Evolutionary conservation across 2,888 invertebrate genomes (phyloP).

Genomic region (Fragum sueziense): DNA sequence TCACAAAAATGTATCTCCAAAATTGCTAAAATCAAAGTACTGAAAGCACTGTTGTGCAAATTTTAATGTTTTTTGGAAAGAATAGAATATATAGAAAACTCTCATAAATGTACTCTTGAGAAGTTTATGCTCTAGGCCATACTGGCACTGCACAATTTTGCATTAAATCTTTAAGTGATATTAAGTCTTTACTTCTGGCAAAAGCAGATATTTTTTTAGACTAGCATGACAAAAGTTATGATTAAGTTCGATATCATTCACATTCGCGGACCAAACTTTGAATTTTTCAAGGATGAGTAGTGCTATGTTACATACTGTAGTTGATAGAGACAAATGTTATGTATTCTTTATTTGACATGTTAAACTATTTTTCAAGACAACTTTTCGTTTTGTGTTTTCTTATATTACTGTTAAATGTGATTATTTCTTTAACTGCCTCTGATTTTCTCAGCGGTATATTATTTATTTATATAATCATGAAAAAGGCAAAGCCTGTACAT

Average conservation of each 20-base stretch:
- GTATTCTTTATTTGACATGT: constrained; percentile 19
- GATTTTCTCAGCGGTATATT: constrained; percentile 7
- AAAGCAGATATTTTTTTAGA: no score
- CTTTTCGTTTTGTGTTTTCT: constrained; percentile 30
- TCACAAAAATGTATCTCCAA: no score
- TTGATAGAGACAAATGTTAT: not conserved
- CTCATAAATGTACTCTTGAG: no score
- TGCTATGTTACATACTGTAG: constrained; percentile 10
- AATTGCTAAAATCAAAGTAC: no score
- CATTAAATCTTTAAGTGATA: no score
- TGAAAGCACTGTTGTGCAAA: no score
- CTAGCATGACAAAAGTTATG: no score
- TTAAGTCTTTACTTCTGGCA: no score
- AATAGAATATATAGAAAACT: no score
- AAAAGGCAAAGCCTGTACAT: constrained; percentile 45
- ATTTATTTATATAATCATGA: constrained; percentile 55
- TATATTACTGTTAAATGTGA: constrained; percentile 15
- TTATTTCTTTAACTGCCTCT: not conserved
- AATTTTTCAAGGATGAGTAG: constrained; percentile 11
- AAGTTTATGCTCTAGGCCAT: no score
- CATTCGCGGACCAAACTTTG: constrained; percentile 3
- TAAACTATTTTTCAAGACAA: constrained; percentile 23
- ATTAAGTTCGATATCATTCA: not conserved
- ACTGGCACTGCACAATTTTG: no score
- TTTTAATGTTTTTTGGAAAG: no score